Conservation (phyloP, 2,113 vertebrate species). For the Reinhardtius hippoglossoides region DNA sequence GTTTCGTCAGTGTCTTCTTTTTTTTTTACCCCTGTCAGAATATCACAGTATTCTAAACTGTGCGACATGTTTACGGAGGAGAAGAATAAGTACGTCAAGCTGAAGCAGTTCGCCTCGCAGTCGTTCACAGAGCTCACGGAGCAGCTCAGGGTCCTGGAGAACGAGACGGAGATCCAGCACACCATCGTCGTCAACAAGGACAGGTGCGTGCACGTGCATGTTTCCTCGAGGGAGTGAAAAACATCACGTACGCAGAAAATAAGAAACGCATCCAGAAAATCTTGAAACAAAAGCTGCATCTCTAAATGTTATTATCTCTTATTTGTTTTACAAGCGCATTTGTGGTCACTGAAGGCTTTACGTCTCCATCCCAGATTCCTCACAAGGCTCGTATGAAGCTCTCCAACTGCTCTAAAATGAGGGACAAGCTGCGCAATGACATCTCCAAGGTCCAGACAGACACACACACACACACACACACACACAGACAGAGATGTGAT, state of each 20-base stretch:
- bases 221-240: neutral
- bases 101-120: constrained; percentile 85
- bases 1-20: neutral
- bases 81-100: constrained; percentile 87
- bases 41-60: constrained; percentile 82
- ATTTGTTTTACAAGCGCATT: neutral
- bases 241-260: neutral
- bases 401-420: constrained; percentile 79
- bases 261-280: neutral
- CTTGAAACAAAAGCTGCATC: neutral
- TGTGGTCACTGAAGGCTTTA: neutral
- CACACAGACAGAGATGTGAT: neutral
- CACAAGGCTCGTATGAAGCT: constrained; percentile 80
- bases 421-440: constrained; percentile 83
- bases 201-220: constrained; percentile 79
- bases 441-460: constrained; percentile 71
- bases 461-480: neutral
- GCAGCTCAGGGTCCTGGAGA: constrained; percentile 83
- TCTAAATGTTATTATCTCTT: neutral
- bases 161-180: constrained; percentile 87
- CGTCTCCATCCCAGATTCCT: constrained; percentile 73
- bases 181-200: constrained; percentile 81
- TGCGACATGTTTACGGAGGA: constrained; percentile 84
- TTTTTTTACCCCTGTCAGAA: constrained; percentile 73
- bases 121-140: constrained; percentile 83